These are phyloP conservation scores for Pomatostomus ruficeps DNA, from an alignment of 2,113 vertebrate species.

Conservation along the genomic window DNA sequence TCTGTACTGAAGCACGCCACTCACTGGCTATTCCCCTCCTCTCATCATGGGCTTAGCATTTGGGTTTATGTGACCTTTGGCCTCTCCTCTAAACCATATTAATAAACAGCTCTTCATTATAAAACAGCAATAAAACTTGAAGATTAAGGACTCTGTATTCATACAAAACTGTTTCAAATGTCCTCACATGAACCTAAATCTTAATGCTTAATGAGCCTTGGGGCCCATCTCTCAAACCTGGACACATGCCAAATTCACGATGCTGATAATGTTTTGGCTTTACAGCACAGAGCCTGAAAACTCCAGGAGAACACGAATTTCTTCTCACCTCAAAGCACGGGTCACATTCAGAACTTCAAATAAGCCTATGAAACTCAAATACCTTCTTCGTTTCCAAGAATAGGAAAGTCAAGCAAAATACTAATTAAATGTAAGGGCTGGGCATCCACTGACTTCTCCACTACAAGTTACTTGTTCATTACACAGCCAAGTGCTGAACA, in stretches of 20 bases:
- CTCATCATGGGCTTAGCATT: not conserved
- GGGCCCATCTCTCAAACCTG: constrained; percentile 44
- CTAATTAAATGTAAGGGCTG: not conserved
- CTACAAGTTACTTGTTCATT: too few species aligned
- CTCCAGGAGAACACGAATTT: not conserved
- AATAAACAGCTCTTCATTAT: constrained; percentile 10
- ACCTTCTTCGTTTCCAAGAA: not conserved
- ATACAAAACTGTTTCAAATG: constrained; percentile 38
- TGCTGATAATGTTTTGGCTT: constrained; percentile 56
- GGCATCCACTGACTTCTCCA: not conserved
- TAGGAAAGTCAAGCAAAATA: not conserved
- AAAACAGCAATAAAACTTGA: not conserved
- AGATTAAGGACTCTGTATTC: not conserved
- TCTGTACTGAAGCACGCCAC: not conserved
- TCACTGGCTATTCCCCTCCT: not conserved
- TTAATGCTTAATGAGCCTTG: constrained; percentile 62
- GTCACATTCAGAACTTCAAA: not conserved
- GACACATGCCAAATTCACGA: constrained; percentile 50
- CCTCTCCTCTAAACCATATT: not conserved
- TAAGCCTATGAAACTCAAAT: not conserved
- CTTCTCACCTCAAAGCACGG: not conserved
- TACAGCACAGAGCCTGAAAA: constrained; percentile 6
- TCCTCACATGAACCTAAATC: constrained; percentile 70
- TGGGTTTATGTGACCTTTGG: not conserved
- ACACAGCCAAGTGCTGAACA: not conserved